Evolutionary conservation across 2,797 vertebrate species (phyloP), one percentile per base, ranked within the genome.

Genomic region (Hapalemur alaotrensis): DNA sequence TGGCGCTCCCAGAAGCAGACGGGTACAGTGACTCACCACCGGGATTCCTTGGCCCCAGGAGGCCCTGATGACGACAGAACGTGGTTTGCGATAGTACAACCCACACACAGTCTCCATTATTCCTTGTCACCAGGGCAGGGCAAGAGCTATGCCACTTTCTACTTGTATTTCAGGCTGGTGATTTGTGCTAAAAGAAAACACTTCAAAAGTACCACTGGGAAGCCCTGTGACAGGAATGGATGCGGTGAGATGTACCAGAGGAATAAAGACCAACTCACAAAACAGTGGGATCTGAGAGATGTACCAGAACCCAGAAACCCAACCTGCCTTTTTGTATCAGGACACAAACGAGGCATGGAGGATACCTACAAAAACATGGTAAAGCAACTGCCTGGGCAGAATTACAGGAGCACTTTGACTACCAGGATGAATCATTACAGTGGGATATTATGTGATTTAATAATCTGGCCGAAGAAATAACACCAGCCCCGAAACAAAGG

Each of bases 321-420:
- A 30, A 2, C 11, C 35, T 6, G 54, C 28, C 46, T 78, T 79
- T 73, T 1, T 3, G 4, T 2, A 32, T 25, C 0, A 17, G 89
- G 20, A 59, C 54, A 35, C n/a, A 17, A 38, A 10, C 9, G 0
- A 11, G n/a, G 72, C 23, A 2, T 0, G 1, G 0, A 14, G 81
- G 69, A 92, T 30, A 41, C 9, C 8, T 20, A 12, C 0, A 32
- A 1, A 69, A 90, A 30, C 20, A 2, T 0, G 1, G 82, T 1
- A 13, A 50, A 28, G 1, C 0, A 18, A 32, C 54, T 15, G 28
- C 0, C 1, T 5, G 0, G 25, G 18, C 46, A 38, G 67, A 57
- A 25, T 65, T 10, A 11, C 20, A n/a, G 76, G 50, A 38, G n/a
- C n/a, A 18, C 41, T 25, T 10, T 25, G 35, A 70, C 0, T 7